A percentile compares a stretch with the other conserved stretches of the same genome.
These are phyloP conservation scores for Podilymbus podiceps DNA, from an alignment of 2,113 vertebrate species.

Conservation along the genomic window DNA sequence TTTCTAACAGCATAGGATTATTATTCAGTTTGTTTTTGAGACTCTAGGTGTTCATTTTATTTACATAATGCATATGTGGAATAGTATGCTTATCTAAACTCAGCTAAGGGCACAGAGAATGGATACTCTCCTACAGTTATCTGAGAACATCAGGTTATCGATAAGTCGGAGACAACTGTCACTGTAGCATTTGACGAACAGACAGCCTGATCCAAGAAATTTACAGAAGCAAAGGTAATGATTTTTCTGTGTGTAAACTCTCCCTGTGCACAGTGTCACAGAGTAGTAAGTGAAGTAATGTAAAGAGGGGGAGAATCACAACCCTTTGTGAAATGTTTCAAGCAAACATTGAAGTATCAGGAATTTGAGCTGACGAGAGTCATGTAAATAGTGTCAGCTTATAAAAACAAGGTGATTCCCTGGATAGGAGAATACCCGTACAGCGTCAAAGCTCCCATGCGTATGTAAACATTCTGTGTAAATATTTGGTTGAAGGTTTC, in stretches of 20 bases:
- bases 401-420: slow-evolving; percentile 68
- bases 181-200: background rate
- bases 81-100: background rate
- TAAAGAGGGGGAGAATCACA: slow-evolving; percentile 25
- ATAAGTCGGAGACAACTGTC: slow-evolving; percentile 9
- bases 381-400: slow-evolving; percentile 66
- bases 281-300: slow-evolving; percentile 12
- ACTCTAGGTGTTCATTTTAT: background rate
- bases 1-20: background rate
- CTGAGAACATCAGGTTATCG: background rate
- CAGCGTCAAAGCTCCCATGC: slow-evolving; percentile 40
- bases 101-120: background rate
- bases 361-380: slow-evolving; percentile 61
- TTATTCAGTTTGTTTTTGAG: background rate
- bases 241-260: slow-evolving; percentile 41
- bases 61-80: background rate
- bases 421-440: slow-evolving; percentile 23
- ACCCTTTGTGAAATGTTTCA: slow-evolving; percentile 48
- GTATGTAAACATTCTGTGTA: slow-evolving; percentile 59
- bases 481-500: slow-evolving; percentile 64
- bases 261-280: background rate
- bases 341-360: slow-evolving; percentile 59
- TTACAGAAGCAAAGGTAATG: background rate
- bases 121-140: background rate
- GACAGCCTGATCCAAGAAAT: slow-evolving; percentile 22